Conservation (phyloP, 2,888 invertebrate species). For the Poecilobothrus nobilitatus region DNA sequence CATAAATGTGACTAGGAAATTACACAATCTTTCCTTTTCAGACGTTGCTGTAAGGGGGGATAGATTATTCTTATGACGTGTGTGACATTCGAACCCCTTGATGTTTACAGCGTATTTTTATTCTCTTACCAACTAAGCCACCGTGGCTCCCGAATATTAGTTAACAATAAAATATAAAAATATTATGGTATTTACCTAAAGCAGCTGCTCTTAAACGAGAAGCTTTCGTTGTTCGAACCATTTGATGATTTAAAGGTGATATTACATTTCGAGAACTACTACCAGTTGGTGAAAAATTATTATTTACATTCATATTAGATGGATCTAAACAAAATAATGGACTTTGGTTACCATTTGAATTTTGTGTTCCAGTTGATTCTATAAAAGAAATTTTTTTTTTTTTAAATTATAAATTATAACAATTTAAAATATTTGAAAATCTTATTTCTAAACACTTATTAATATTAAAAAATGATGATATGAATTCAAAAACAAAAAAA, state of each 20-base stretch:
- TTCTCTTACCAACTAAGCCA: too few relatives aligned
- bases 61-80: too few relatives aligned
- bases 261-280: conserved; percentile 8
- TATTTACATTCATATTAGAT: neutral
- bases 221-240: conserved; percentile 61
- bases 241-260: conserved; percentile 24
- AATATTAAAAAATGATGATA: neutral
- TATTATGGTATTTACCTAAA: conserved; percentile 35
- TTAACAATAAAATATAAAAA: too few relatives aligned
- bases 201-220: conserved; percentile 64
- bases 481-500: conserved; percentile 4
- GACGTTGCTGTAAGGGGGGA: too few relatives aligned
- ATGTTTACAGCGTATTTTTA: too few relatives aligned
- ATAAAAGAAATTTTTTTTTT: neutral
- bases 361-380: conserved; percentile 1
- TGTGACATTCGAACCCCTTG: too few relatives aligned
- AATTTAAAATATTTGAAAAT: too few relatives aligned
- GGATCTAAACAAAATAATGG: neutral
- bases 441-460: too few relatives aligned
- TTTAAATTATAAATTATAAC: too few relatives aligned
- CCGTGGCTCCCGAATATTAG: neutral
- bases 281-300: neutral
- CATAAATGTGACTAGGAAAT: too few relatives aligned
- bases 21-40: too few relatives aligned
- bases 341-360: neutral